phyloP scores from a whole-genome alignment of 2,888 invertebrate species.

The Papilio demoleus region DNA sequence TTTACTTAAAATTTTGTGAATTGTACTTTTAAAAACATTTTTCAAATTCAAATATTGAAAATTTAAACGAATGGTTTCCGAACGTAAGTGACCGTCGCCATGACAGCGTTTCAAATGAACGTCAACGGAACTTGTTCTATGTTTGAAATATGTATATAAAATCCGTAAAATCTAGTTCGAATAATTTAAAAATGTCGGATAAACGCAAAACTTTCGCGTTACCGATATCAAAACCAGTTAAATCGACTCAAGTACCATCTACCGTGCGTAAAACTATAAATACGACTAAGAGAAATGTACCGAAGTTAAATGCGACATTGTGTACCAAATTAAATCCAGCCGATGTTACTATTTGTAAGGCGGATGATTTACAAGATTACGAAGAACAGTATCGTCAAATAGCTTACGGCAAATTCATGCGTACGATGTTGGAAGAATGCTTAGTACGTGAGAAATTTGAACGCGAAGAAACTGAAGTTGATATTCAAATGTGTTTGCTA shows the following conservation, averaged over 20 bases:
- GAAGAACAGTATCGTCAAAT: conserved; percentile 62
- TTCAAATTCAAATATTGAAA: neutral
- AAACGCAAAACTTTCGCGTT: conserved; percentile 59
- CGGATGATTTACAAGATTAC: conserved; percentile 57
- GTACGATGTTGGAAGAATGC: conserved; percentile 69
- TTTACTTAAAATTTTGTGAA: neutral
- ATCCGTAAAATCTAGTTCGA: conserved; percentile 12
- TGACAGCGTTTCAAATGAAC: conserved; percentile 63
- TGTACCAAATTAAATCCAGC: conserved; percentile 50
- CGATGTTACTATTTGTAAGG: conserved; percentile 57
- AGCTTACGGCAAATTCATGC: conserved; percentile 68
- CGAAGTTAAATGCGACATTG: conserved; percentile 48
- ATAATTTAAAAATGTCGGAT: conserved; percentile 59
- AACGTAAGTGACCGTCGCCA: conserved; percentile 57
- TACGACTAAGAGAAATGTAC: conserved; percentile 45
- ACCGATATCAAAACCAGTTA: conserved; percentile 53
- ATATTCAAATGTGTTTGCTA: conserved; percentile 73
- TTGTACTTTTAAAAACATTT: neutral
- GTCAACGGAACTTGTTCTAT: conserved; percentile 45
- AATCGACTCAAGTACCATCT: conserved; percentile 50
- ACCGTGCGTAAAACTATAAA: conserved; percentile 53
- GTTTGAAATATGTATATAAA: conserved; percentile 1
- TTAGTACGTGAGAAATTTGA: conserved; percentile 71
- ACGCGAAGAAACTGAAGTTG: conserved; percentile 68
- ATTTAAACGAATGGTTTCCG: conserved; percentile 3